These are phyloP conservation scores for Aporophyla lueneburgensis DNA, from an alignment of 2,888 invertebrate genomes.

Conservation along the genomic window DNA sequence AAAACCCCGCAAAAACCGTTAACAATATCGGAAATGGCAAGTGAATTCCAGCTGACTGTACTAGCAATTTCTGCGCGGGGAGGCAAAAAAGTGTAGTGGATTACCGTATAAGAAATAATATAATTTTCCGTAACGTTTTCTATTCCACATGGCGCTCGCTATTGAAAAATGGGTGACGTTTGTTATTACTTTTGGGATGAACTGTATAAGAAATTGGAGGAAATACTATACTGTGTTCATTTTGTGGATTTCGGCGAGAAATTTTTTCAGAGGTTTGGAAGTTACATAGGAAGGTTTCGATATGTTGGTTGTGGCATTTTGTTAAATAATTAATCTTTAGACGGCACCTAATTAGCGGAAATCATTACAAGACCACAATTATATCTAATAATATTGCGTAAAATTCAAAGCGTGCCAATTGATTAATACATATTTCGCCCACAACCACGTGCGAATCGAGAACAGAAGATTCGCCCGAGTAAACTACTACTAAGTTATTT, in stretches of 20 bases:
- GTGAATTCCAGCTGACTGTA: conserved; percentile 34
- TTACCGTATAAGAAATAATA: conserved; percentile 62
- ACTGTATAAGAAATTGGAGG: conserved; percentile 7
- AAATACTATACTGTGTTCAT: neutral
- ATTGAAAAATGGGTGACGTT: conserved; percentile 50
- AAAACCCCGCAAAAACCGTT: neutral
- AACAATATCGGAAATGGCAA: conserved; percentile 21
- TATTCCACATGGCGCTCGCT: conserved; percentile 44
- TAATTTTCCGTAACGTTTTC: conserved; percentile 55
- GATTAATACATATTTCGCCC: too few species aligned
- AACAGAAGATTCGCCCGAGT: too few species aligned
- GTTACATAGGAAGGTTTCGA: neutral
- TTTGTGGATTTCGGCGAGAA: neutral
- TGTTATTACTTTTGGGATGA: conserved; percentile 42
- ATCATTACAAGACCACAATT: neutral
- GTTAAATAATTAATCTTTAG: neutral
- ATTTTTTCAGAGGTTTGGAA: neutral
- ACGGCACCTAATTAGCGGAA: neutral
- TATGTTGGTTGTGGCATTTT: too few species aligned
- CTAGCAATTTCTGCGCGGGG: conserved; percentile 40
- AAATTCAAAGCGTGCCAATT: too few species aligned
- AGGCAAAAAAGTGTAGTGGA: conserved; percentile 52
- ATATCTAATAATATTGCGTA: too few species aligned
- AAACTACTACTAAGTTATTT: too few species aligned
- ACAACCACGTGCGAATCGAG: too few species aligned